Evolutionary conservation across 2,113 vertebrate species (phyloP), one percentile per base, ranked within the genome.

Genomic region (Solea senegalensis): DNA sequence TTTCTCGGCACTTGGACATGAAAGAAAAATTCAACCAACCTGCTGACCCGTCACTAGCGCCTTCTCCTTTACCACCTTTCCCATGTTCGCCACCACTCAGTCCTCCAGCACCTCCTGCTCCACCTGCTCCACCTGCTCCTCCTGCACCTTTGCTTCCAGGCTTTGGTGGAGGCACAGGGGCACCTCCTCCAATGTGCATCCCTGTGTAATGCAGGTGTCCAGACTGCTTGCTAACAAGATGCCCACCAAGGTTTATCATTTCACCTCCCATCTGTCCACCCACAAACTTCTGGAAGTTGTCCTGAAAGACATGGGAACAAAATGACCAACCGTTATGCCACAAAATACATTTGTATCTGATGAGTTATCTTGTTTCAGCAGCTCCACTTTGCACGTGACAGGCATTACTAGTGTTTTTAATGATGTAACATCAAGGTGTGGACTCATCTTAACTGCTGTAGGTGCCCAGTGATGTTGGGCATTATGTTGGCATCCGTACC

Each of bases 261-360:
- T 90, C 74, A 62, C 85, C 60, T 66, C 88, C 81, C 5, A 96
- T 91, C 87, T 84, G 93, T 70, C 95, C 96, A 64, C 97, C 97
- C 21, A 93, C 94, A 86, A 95, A 96, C 91, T 95, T 96, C 93
- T 97, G 96, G 73, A 98, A 91, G 78, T 96, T 94, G 88, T 98
- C 97, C 97, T 99, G 81, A 55, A 80, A 69, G 65, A 87, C 73
- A 84, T 39, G 53, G 12, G 0, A 27, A 53, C 46, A 70, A 49
- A 54, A 26, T 44, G 53, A 67, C 12, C 49, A 55, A 45, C 3
- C 34, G 2, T 21, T 34, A 34, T 34, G 34, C 34, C 34, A 34
- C 34, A 34, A 1, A 34, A 34, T 34, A 34, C 34, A 34, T 34
- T 34, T 34, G 34, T 34, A 34, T 34, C 34, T 34, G 34, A 34